Conservation (phyloP, 2,888 invertebrate genomes). For the Pandemis heparana region DNA sequence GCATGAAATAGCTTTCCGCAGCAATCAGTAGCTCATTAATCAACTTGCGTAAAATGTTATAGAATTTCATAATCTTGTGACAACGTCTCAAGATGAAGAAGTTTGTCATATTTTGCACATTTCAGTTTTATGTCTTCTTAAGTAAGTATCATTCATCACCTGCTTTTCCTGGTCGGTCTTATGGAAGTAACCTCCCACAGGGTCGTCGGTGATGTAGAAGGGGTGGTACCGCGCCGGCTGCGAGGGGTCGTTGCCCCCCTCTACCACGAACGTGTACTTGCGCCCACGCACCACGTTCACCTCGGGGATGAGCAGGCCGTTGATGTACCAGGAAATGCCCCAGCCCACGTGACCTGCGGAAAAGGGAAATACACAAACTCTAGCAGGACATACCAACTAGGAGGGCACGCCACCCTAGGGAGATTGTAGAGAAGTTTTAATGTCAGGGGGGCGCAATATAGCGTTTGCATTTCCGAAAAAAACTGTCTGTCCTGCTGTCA, state of each 20-base stretch:
- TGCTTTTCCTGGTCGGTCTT: conserved; percentile 92
- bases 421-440: no score
- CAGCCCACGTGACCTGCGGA: conserved; percentile 94
- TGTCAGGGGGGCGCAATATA: no score
- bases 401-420: no score
- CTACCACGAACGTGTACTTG: conserved; percentile 94
- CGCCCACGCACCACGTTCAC: conserved; percentile 94
- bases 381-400: no score
- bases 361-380: background rate
- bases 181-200: conserved; percentile 95
- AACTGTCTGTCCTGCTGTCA: background rate
- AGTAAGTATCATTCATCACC: conserved; percentile 61
- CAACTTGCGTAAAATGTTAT: no score
- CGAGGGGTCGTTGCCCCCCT: conserved; percentile 93
- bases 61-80: no score
- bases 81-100: no score
- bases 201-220: conserved; percentile 96
- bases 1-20: no score
- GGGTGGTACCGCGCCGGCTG: conserved; percentile 95
- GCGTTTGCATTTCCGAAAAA: background rate
- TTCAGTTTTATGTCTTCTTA: no score
- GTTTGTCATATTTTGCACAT: no score
- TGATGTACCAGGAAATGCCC: conserved; percentile 98
- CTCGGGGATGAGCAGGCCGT: conserved; percentile 96
- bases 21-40: no score